These are phyloP conservation scores for Euspilapteryx auroguttella DNA, from an alignment of 2,888 invertebrate genomes.

Conservation along the genomic window DNA sequence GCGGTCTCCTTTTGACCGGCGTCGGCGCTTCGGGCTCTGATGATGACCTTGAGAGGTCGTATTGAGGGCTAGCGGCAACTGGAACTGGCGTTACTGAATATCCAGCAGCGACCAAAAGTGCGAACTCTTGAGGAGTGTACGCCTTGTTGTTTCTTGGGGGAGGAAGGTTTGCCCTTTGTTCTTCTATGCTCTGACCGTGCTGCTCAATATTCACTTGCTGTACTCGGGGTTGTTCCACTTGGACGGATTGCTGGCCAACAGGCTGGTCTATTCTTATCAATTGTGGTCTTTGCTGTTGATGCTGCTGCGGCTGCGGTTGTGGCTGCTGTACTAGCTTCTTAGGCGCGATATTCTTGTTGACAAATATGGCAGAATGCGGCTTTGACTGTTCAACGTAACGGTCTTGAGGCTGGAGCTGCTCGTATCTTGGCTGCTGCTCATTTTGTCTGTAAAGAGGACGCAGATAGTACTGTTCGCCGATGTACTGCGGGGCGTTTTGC, in stretches of 20 bases:
- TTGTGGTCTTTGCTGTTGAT: slow-evolving; percentile 12
- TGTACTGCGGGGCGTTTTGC: slow-evolving; percentile 17
- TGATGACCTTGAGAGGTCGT: slow-evolving; percentile 38
- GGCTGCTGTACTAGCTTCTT: slow-evolving; percentile 17
- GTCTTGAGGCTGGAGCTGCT: slow-evolving; percentile 20
- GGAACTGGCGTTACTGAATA: slow-evolving; percentile 53
- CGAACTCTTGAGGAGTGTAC: slow-evolving; percentile 53
- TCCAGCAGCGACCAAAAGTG: slow-evolving; percentile 47
- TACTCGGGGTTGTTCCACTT: slow-evolving; percentile 13
- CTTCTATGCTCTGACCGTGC: slow-evolving; percentile 30
- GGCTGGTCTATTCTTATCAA: slow-evolving; percentile 16
- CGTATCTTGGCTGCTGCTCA: slow-evolving; percentile 35
- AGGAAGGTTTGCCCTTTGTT: slow-evolving; percentile 39
- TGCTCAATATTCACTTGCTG: slow-evolving; percentile 24
- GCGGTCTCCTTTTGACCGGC: slow-evolving; percentile 18
- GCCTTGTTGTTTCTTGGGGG: slow-evolving; percentile 53
- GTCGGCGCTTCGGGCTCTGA: slow-evolving; percentile 18
- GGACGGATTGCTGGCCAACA: slow-evolving; percentile 10
- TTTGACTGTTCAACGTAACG: slow-evolving; percentile 27
- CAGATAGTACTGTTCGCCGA: slow-evolving; percentile 38
- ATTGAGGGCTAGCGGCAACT: slow-evolving; percentile 24
- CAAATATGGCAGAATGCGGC: slow-evolving; percentile 43
- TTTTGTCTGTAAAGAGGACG: slow-evolving; percentile 32
- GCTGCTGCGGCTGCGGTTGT: background rate
- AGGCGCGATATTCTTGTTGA: slow-evolving; percentile 37